These are phyloP conservation scores for Acromyrmex echinatior DNA, from an alignment of 1,140 invertebrate species.

Conservation along the genomic window DNA sequence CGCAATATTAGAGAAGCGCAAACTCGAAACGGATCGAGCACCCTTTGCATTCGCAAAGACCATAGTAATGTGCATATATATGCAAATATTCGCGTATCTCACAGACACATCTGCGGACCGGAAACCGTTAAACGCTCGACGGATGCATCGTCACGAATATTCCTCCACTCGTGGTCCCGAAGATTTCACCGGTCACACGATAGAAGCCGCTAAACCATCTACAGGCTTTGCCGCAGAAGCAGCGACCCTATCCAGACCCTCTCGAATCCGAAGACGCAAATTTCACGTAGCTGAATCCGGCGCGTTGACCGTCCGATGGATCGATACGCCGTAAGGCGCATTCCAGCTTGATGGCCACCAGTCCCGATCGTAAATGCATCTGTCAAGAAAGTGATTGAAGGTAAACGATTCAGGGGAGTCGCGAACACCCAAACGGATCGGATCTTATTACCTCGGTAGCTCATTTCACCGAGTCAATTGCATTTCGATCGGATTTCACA, in stretches of 20 bases:
- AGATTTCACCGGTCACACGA: slow-evolving; percentile 36
- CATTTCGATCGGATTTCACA: slow-evolving; percentile 83
- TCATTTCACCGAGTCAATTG: slow-evolving; percentile 82
- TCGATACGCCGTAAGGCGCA: slow-evolving; percentile 74
- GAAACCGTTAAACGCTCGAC: slow-evolving; percentile 67
- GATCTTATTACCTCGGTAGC: slow-evolving; percentile 81
- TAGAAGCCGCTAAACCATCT: slow-evolving; percentile 46
- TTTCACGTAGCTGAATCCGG: slow-evolving; percentile 59
- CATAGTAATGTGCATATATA: slow-evolving; percentile 63
- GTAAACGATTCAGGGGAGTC: slow-evolving; percentile 81
- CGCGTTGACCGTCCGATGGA: slow-evolving; percentile 62
- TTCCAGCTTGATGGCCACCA: slow-evolving; percentile 81
- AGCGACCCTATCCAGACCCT: slow-evolving; percentile 36
- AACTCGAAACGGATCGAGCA: slow-evolving; percentile 49
- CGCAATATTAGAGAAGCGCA: neutral
- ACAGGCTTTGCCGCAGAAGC: slow-evolving; percentile 33
- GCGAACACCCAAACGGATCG: slow-evolving; percentile 58
- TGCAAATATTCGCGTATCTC: slow-evolving; percentile 60
- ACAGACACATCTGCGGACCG: slow-evolving; percentile 56
- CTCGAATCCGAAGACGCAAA: slow-evolving; percentile 55
- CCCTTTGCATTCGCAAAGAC: slow-evolving; percentile 44
- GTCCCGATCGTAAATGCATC: slow-evolving; percentile 82
- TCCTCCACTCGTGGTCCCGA: slow-evolving; percentile 34
- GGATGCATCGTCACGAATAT: slow-evolving; percentile 71
- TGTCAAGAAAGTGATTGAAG: slow-evolving; percentile 86